Evolutionary conservation across 2,888 invertebrate genomes (phyloP).

Genomic region (Apotomis betuletana): DNA sequence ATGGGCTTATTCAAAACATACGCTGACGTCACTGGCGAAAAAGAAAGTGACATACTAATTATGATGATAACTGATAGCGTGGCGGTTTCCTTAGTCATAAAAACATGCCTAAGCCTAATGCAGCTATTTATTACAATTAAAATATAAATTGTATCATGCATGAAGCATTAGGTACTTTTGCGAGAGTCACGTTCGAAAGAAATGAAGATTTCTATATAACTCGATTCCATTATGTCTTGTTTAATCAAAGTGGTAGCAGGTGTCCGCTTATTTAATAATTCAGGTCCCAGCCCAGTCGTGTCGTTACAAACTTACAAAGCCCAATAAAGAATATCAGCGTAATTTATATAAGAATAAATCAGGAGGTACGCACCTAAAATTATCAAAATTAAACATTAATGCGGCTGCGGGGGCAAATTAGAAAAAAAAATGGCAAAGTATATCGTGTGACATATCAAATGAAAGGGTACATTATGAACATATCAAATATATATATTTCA

Average conservation of each 20-base stretch:
- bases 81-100: no score
- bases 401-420: no score
- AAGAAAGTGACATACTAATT: no score
- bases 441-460: no score
- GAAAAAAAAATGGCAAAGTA: no score
- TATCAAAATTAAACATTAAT: no score
- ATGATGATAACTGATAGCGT: no score
- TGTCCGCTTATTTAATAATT: conserved; percentile 25
- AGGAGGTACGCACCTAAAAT: background rate
- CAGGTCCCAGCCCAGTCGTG: background rate
- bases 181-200: conserved; percentile 3
- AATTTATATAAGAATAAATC: background rate
- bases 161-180: background rate
- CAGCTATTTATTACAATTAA: background rate
- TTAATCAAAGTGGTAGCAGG: conserved; percentile 9
- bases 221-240: conserved; percentile 1
- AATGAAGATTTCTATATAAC: conserved; percentile 13
- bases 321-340: background rate
- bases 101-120: no score
- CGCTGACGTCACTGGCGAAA: no score
- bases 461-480: no score
- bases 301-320: background rate
- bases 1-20: no score
- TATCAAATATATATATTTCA: no score
- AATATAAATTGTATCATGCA: background rate